phyloP scores from a whole-genome alignment of 1,140 invertebrate genomes.

The Pararge aegeria region DNA sequence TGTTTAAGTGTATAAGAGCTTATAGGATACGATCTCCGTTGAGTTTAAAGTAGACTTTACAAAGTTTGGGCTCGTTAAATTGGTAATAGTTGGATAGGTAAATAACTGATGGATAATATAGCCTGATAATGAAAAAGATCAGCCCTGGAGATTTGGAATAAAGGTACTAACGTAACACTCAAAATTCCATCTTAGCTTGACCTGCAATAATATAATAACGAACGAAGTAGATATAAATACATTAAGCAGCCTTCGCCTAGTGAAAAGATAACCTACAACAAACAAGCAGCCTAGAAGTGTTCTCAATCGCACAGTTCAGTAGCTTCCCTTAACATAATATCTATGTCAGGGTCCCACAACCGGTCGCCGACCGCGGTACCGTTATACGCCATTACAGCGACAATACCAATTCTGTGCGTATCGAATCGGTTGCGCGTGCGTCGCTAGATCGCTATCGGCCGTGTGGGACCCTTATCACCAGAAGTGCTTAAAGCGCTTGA shows the following conservation, averaged over 20 bases:
- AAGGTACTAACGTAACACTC: no score
- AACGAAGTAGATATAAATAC: not conserved
- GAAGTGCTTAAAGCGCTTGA: constrained; percentile 11
- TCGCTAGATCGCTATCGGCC: constrained; percentile 30
- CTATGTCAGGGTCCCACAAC: constrained; percentile 34
- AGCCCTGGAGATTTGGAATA: no score
- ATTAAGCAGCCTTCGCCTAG: not conserved
- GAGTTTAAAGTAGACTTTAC: no score
- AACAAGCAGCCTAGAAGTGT: not conserved
- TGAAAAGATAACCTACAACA: constrained; percentile 6
- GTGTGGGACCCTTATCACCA: constrained; percentile 18
- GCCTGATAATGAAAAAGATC: no score
- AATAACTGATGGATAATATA: no score
- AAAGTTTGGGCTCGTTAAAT: no score
- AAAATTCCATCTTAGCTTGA: no score
- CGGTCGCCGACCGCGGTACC: constrained; percentile 26
- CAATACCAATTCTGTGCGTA: constrained; percentile 42
- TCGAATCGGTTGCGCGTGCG: constrained; percentile 35
- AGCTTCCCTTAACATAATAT: constrained; percentile 30
- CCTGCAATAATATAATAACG: not conserved
- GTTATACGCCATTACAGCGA: constrained; percentile 34
- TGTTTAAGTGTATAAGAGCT: no score
- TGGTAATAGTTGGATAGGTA: no score
- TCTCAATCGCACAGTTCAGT: constrained; percentile 21
- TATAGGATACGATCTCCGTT: no score